Evolutionary conservation across 2,797 vertebrate genomes (phyloP).

Genomic region (Anas georgica): DNA sequence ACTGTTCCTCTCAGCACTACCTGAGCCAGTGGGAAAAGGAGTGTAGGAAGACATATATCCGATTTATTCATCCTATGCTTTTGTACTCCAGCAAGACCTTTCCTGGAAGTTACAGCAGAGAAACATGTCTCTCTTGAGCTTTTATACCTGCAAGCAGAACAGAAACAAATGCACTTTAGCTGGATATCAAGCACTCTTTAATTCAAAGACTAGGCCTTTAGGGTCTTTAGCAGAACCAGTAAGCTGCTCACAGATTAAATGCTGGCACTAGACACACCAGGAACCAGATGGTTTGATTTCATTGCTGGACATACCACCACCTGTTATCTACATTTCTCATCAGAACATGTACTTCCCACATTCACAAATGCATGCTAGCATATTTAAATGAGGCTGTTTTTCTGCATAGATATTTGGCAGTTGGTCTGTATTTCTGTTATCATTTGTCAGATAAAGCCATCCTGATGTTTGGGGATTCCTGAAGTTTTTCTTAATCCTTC

Average conservation of each 20-base stretch:
- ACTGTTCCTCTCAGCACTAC: neutral
- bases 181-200: neutral
- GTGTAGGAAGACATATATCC: neutral
- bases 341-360: neutral
- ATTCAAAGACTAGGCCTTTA: neutral
- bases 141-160: neutral
- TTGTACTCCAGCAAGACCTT: neutral
- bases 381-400: neutral
- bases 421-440: neutral
- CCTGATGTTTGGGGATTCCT: neutral
- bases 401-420: neutral
- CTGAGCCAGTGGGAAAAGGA: neutral
- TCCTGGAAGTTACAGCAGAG: neutral
- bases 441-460: neutral
- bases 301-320: neutral
- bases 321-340: neutral
- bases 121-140: neutral
- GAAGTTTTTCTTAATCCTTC: neutral
- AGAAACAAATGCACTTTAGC: conserved; percentile 1
- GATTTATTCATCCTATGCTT: neutral
- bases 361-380: neutral
- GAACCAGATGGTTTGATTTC: neutral
- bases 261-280: neutral
- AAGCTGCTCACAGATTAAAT: neutral
- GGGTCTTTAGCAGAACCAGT: neutral